These are phyloP conservation scores for Denticeps clupeoides DNA, from an alignment of 2,797 vertebrate genomes.

Conservation along the genomic window DNA sequence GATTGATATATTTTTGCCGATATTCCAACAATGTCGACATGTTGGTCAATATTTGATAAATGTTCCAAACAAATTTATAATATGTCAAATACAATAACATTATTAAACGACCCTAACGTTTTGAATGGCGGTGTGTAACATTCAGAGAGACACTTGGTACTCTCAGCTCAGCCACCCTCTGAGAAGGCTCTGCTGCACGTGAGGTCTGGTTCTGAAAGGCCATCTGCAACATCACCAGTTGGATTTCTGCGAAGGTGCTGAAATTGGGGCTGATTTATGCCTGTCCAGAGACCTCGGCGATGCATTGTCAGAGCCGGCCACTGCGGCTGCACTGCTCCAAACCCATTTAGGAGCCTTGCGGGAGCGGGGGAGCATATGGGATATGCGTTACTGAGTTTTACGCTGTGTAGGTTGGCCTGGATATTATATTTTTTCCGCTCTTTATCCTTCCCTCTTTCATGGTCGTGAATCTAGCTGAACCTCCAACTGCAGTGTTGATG, in stretches of 20 bases:
- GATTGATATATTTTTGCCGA: no score
- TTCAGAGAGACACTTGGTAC: no score
- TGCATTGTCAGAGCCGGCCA: constrained; percentile 44
- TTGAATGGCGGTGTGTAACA: no score
- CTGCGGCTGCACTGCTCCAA: constrained; percentile 35
- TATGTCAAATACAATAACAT: no score
- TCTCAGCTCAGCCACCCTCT: no score
- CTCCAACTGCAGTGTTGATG: neutral
- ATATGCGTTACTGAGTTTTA: constrained; percentile 40
- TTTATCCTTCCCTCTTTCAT: neutral
- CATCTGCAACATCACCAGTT: constrained; percentile 44
- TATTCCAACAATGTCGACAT: no score
- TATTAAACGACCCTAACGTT: no score
- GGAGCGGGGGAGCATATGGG: constrained; percentile 44
- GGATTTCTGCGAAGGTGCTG: constrained; percentile 49
- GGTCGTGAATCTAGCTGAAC: neutral
- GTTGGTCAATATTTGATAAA: no score
- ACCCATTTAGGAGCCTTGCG: constrained; percentile 45
- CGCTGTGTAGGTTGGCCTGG: neutral
- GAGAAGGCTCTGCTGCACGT: neutral
- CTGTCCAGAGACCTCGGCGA: constrained; percentile 42
- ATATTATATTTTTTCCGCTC: neutral
- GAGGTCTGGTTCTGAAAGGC: neutral
- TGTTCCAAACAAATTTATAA: no score
- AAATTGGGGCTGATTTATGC: constrained; percentile 48